Base-by-base conservation (phyloP, 2,113 vertebrate species). In the Pyrgilauda ruficollis region DNA sequence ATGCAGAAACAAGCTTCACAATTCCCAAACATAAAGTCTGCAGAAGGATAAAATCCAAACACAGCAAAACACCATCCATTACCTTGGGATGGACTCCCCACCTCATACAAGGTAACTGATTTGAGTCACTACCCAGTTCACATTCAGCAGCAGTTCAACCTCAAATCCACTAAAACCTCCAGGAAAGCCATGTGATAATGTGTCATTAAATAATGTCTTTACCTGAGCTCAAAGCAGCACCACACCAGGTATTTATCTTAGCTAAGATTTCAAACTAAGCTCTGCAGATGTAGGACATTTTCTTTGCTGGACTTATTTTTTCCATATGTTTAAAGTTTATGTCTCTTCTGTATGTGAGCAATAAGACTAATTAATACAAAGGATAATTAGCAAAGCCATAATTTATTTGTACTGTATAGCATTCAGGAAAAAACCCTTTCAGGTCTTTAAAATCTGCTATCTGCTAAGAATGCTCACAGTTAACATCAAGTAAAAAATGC, bases 41-140 rank as follows among this genome's bases (percentile, higher is more conserved):
- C 66, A 92, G 52, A 75, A 87, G 83, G 80, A 62, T 35, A 87
- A 91, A 92, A 75, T 26, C 52, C 87, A 84, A 91, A 52, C 47
- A 56, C 0, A 22, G 80, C 76, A 67, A 41, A 94, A 55, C 73
- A 52, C 23, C 66, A 41, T 10, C 67, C 73, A 19, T 78, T 66
- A 67, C 15, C 47, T 43, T 33, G 61, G 68, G 61, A 78, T 30
- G 44, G 31, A 39, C 19, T 55, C 76, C 69, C 83, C 44, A 88
- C 47, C 62, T 66, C 76, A 22, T 0, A 26, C 52, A 61, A 46
- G 1, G 0, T 19, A 76, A 59, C 76, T 33, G 56, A 50, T 66
- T 17, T 28, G 23, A 91, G 49, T 33, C 47, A 15, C 59, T 2
- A 16, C n/a, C n/a, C 87, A 67, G 75, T 2, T 28, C 7, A n/a